Evolutionary conservation across 2,797 vertebrate species (phyloP).

Genomic region (Micropoecilia bifurca): DNA sequence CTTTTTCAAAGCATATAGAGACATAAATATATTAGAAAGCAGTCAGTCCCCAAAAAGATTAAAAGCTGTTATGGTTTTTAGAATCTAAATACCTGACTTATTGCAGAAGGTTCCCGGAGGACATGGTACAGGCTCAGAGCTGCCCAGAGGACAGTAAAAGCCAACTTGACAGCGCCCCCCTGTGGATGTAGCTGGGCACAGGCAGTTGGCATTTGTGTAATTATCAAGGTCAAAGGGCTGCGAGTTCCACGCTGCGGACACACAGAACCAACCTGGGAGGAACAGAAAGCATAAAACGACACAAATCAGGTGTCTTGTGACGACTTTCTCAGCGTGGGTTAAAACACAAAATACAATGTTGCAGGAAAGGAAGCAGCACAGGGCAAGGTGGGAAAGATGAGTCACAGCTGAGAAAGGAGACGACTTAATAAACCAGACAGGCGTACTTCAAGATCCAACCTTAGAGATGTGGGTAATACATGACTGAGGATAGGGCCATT

Average conservation of each 20-base stretch:
- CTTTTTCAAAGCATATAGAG: not conserved
- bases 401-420: slow-evolving; percentile 19
- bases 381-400: slow-evolving; percentile 35
- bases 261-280: slow-evolving; percentile 92
- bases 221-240: slow-evolving; percentile 95
- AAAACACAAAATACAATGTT: slow-evolving; percentile 6
- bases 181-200: slow-evolving; percentile 93
- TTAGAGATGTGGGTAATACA: slow-evolving; percentile 9
- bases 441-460: slow-evolving; percentile 3
- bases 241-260: slow-evolving; percentile 92
- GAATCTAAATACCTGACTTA: slow-evolving; percentile 79
- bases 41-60: not conserved
- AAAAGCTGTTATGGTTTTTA: not conserved
- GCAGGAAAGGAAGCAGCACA: slow-evolving; percentile 5
- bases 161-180: slow-evolving; percentile 90
- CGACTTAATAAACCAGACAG: slow-evolving; percentile 14
- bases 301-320: slow-evolving; percentile 12
- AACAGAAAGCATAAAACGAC: slow-evolving; percentile 2
- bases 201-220: slow-evolving; percentile 93
- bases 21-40: not conserved
- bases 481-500: slow-evolving; percentile 1
- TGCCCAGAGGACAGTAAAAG: slow-evolving; percentile 89
- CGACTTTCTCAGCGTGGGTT: slow-evolving; percentile 17
- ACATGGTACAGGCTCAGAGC: slow-evolving; percentile 87
- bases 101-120: slow-evolving; percentile 88